phyloP scores from a whole-genome alignment of 2,888 invertebrate genomes.

The Anoplius nigerrimus region DNA sequence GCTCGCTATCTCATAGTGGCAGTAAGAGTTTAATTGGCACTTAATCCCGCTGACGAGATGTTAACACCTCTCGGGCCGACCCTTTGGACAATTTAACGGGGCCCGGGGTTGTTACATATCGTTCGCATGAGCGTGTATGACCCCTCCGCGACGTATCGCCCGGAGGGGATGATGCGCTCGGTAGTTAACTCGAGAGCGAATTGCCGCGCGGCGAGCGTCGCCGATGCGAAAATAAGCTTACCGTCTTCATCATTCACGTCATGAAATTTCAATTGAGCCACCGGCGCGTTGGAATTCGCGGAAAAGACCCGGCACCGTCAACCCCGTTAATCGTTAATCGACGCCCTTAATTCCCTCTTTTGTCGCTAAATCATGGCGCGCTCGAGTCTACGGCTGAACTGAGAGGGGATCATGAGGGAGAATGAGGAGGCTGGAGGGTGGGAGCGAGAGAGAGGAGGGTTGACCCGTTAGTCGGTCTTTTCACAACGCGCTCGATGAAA shows the following conservation, averaged over 20 bases:
- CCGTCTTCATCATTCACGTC: no score
- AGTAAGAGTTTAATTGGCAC: constrained; percentile 66
- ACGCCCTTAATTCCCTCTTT: no score
- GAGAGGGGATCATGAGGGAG: not conserved
- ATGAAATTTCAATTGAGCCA: no score
- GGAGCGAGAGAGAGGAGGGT: constrained; percentile 5
- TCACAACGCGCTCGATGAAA: not conserved
- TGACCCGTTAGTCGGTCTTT: not conserved
- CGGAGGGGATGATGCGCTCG: no score
- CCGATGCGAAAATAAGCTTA: no score
- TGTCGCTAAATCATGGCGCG: no score
- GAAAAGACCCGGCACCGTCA: no score
- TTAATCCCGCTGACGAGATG: constrained; percentile 66
- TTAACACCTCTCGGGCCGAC: constrained; percentile 47
- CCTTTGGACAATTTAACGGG: constrained; percentile 31
- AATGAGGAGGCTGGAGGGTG: constrained; percentile 9
- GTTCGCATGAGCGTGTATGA: constrained; percentile 21
- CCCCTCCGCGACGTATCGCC: no score
- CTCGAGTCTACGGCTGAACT: not conserved
- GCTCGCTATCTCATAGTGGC: constrained; percentile 60
- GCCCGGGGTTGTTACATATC: constrained; percentile 36
- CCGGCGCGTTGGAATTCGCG: no score
- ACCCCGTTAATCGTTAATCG: no score
- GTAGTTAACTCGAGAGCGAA: no score
- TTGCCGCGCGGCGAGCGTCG: no score